Percentiles rank a stretch among this genome's conserved stretches.
Evolutionary conservation across 2,797 vertebrate genomes (phyloP).

Genomic region (Geotrypetes seraphini): DNA sequence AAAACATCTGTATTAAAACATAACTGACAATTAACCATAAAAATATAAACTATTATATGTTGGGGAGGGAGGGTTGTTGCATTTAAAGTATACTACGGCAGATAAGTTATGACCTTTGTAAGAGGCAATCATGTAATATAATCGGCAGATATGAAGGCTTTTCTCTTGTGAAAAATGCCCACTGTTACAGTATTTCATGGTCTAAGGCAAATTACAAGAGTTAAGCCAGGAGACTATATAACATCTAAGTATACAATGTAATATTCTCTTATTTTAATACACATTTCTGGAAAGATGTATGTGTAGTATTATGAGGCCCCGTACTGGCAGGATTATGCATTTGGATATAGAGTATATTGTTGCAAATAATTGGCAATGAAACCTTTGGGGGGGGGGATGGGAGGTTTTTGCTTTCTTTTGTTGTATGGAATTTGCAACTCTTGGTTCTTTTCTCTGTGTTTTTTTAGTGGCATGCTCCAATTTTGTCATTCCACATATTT

Average conservation of each 20-base stretch:
- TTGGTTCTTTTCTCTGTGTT: constrained; percentile 48
- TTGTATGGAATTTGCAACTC: constrained; percentile 35
- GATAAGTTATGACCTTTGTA: constrained; percentile 6
- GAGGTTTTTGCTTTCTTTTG: too few relatives aligned
- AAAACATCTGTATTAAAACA: constrained; percentile 10
- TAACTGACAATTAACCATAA: constrained; percentile 9
- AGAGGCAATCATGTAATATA: background rate
- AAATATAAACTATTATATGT: constrained; percentile 2
- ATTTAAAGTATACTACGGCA: constrained; percentile 27
- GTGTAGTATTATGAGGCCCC: constrained; percentile 17
- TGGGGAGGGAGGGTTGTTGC: constrained; percentile 13
- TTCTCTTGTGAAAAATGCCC: constrained; percentile 26
- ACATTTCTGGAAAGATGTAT: constrained; percentile 26
- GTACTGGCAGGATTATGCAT: constrained; percentile 18
- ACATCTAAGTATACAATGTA: constrained; percentile 24
- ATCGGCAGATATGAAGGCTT: constrained; percentile 15
- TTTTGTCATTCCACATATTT: constrained; percentile 72
- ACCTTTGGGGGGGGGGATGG: constrained; percentile 13
- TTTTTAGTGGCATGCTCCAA: constrained; percentile 64
- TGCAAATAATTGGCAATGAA: constrained; percentile 25
- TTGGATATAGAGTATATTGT: constrained; percentile 27
- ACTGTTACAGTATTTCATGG: constrained; percentile 18
- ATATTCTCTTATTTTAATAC: constrained; percentile 42
- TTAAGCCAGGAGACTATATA: too few relatives aligned
- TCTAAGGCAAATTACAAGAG: constrained; percentile 28